Base-by-base conservation (phyloP, 2,797 vertebrate species). In the Melanotaenia boesemani region DNA sequence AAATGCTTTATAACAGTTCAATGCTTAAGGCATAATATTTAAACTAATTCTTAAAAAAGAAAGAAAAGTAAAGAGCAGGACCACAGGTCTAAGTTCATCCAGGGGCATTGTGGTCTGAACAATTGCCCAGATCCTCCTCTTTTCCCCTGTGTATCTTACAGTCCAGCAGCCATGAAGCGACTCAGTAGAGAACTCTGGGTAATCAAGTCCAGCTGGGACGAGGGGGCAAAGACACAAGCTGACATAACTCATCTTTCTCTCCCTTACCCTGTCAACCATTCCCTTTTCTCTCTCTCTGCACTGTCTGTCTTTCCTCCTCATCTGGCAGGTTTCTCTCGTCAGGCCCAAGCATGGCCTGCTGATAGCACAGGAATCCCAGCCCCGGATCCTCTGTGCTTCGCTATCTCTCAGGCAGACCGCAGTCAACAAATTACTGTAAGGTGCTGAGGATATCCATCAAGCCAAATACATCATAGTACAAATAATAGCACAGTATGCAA, bases 301-400 rank as follows among this genome's bases (percentile, higher is more conserved):
- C 46, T 74, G 73, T 66, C 56, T 20, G 36, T 22, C 76, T 64
- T 65, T 75, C 77, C 84, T 77, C 75, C 77, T 77, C 59, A 69
- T 82, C 89, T 82, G 90, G 86, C 89, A 91, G 87, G 74, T 90
- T 92, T 91, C 87, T 90, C 87, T 92, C 77, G 37, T 91, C 91
- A 86, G 84, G 81, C 70, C 63, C 7, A 41, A 82, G 44, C 39
- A 37, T 66, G 36, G 63, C 74, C 41, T 70, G 80, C 86, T 88
- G 88, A 92, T 90, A 88, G 81, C 46, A 22, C 71, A 88, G 81
- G 90, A 91, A 91, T 90, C 81, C 86, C 68, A 81, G 80, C 77
- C 75, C 50, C 28, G 41, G 9, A 72, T 79, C 46, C 70, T 70
- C 37, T 18, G 61, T 48, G 79, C 77, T 77, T 77, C 26, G 12